These are phyloP conservation scores for Climacteris rufus DNA, from an alignment of 2,113 vertebrate species.

Conservation along the genomic window DNA sequence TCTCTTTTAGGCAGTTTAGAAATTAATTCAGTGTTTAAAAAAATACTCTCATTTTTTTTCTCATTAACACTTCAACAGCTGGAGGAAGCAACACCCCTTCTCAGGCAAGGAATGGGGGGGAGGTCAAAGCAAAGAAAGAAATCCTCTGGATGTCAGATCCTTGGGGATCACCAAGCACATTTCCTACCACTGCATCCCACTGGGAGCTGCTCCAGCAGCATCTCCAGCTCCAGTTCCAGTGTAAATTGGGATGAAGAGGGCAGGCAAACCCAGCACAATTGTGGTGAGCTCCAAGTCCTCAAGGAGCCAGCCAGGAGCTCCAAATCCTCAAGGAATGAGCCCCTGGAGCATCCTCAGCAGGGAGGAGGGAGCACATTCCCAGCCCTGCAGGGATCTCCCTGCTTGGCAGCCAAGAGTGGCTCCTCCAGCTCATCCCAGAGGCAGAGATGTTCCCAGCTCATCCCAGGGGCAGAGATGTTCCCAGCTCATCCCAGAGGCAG, in stretches of 20 bases:
- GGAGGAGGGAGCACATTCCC: neutral
- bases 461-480: no score
- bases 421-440: neutral
- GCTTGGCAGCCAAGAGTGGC: neutral
- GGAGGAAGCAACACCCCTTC: neutral
- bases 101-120: neutral
- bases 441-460: neutral
- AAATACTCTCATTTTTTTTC: slow-evolving; percentile 7
- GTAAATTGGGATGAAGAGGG: neutral
- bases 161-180: neutral
- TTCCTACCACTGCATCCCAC: neutral
- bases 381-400: neutral
- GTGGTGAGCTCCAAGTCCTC: accelerated
- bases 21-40: slow-evolving; percentile 45
- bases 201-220: neutral
- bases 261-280: neutral
- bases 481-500: no score
- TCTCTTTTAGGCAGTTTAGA: slow-evolving; percentile 19
- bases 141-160: neutral
- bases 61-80: neutral
- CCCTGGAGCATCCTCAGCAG: neutral
- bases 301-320: neutral
- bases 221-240: neutral
- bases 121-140: neutral
- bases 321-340: no score